Percentiles rank a stretch among this genome's conserved stretches.
These are phyloP conservation scores for Drosophila setifemur DNA, from an alignment of 1,140 invertebrate species.

Conservation along the genomic window DNA sequence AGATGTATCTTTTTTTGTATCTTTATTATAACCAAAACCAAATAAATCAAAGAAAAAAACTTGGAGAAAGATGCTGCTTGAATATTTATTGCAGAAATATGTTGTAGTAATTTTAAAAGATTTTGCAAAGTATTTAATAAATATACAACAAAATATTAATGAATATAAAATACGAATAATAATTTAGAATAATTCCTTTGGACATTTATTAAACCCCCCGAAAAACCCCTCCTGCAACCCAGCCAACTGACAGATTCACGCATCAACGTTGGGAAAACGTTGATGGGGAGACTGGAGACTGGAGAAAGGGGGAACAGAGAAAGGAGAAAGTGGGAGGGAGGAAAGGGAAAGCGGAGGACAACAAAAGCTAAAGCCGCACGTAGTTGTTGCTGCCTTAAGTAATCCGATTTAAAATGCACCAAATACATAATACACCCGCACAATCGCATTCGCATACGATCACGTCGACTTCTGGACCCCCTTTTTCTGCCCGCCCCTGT, in stretches of 20 bases:
- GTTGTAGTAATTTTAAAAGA: too few species aligned
- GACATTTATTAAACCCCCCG: too few species aligned
- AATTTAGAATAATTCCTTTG: too few species aligned
- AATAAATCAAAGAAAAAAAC: too few species aligned
- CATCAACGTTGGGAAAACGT: conserved; percentile 3
- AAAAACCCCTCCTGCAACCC: not conserved
- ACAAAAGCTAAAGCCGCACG: conserved; percentile 54
- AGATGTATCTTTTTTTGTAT: too few species aligned
- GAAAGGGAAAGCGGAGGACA: conserved; percentile 20
- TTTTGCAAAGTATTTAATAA: too few species aligned
- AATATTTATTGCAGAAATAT: too few species aligned
- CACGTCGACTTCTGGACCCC: conserved; percentile 53
- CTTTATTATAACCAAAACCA: too few species aligned
- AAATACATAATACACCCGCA: conserved; percentile 73
- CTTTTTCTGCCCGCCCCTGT: not conserved
- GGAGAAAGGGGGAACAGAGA: not conserved
- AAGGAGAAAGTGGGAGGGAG: not conserved
- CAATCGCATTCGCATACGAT: conserved; percentile 74
- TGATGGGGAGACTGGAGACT: too few species aligned
- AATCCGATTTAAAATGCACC: conserved; percentile 78
- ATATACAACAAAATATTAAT: too few species aligned
- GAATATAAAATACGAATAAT: too few species aligned
- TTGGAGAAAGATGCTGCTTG: too few species aligned
- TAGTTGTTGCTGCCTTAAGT: conserved; percentile 70
- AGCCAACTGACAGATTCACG: conserved; percentile 13